Conservation (phyloP, 2,888 invertebrate species). For the Therioaphis trifolii region DNA sequence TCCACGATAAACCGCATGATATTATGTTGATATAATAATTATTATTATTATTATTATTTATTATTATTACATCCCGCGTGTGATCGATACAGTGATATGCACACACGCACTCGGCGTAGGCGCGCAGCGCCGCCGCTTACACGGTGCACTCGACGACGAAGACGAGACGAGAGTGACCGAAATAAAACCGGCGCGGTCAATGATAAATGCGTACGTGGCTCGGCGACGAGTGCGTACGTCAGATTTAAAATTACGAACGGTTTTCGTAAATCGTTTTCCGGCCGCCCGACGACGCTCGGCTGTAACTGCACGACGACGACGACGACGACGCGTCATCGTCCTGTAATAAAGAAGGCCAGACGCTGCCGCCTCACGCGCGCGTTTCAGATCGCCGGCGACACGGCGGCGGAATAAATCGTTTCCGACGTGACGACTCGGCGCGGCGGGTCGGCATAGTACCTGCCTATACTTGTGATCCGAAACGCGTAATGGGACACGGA, state of each 20-base stretch:
- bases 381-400: slow-evolving; percentile 10
- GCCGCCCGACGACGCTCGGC: too few species aligned
- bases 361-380: too few species aligned
- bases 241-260: slow-evolving; percentile 16
- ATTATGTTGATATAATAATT: too few species aligned
- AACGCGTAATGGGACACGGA: too few species aligned
- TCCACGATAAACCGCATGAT: too few species aligned
- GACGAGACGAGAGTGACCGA: slow-evolving; percentile 10
- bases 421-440: slow-evolving; percentile 21
- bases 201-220: not conserved
- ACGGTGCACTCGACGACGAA: not conserved
- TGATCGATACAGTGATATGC: too few species aligned
- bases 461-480: too few species aligned
- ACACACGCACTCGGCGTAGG: too few species aligned
- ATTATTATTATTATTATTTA: too few species aligned
- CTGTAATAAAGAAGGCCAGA: not conserved
- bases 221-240: not conserved
- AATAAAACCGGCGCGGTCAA: slow-evolving; percentile 26
- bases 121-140: too few species aligned
- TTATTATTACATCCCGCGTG: too few species aligned
- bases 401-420: slow-evolving; percentile 41
- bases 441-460: not conserved
- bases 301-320: too few species aligned
- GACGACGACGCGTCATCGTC: not conserved
- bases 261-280: slow-evolving; percentile 4